Evolutionary conservation across 2,113 vertebrate genomes (phyloP), one percentile per base, ranked within the genome.

Genomic region (Columbina picui): DNA sequence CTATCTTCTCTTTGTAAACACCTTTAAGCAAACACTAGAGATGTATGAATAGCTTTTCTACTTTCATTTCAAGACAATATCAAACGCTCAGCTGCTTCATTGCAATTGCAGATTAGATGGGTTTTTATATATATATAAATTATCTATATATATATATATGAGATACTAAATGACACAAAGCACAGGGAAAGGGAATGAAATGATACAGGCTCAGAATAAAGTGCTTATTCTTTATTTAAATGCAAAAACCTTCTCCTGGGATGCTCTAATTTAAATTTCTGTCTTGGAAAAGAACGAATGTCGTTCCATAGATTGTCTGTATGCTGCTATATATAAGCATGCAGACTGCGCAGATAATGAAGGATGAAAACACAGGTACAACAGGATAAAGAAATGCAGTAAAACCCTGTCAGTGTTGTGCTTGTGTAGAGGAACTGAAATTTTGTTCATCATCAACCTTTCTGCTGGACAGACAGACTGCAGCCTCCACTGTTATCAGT

Each of bases 21-120:
- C 78, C 92, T 97, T 94, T 88, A 95, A 97, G 92, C 87, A 96
- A 96, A 87, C 76, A 80, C 38, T 71, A 32, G 65, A 96, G 50
- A 93, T 89, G 84, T 92, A 93, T 69, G 70, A 96, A 92, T 60
- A 87, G 30, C 41, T 95, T 84, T 93, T 77, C 41, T 63, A 49
- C 52, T 92, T 96, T 94, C 30, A 83, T 90, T 95, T 95, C 59
- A 87, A 94, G 87, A 92, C 68, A 91, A 95, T 90, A 81, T 49
- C 25, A 91, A 93, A 27, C 26, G 69, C 60, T 57, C 36, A 96
- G 65, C 39, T 6, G 1, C 59, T 78, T 91, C 65, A 29, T 38
- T 60, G 73, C 80, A 91, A 75, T 83, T 84, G 65, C 52, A 92
- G 65, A 92, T 95, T 91, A 94, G 59, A 87, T 30, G 7, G 47